Base-by-base conservation (phyloP, 1,140 invertebrate genomes). In the Nixonia krombeini region DNA sequence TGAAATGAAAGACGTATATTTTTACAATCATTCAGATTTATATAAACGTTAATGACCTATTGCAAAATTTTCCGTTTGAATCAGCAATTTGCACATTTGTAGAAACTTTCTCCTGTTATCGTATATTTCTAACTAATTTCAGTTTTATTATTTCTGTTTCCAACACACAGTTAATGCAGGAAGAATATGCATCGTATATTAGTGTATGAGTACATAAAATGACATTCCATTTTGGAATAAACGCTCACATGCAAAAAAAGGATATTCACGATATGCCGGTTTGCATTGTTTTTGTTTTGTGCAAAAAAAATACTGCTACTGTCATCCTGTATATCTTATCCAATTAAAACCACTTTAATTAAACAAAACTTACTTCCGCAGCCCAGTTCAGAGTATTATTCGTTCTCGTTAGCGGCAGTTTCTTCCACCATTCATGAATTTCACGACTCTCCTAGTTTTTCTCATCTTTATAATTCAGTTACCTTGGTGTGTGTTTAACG, bases 281-380 rank as follows among this genome's bases (percentile, higher is more conserved):
- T 12, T 15, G 12, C 38, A 18, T 17, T 52, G 42, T 49, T 65
- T 67, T 52, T 26, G 21, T 65, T 67, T 52, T 26, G 21, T 52
- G 26, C 38, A 33, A 50, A 62, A 57, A 49, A 40, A 57, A 62
- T 41, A 52, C 9, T 33, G 29, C 44, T 38, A 41, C 57, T 44
- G 45, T 51, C 46, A 51, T 52, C 57, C 33, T 18, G 51, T 50
- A 58, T 58, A 69, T 63, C 58, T 33, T 51, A 45, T 25, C 49
- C 55, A 70, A 64, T 70, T 70, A 59, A 70, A 68, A 56, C 33
- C 31, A 50, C 50, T 63, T 63, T 62, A 59, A 64, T 63, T 69
- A 63, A 63, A 53, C 53, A 46, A 63, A 70, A 70, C 37, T 63
- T 64, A 59, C 33, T 50, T 62, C 28, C 38, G 21, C 46, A 41